These are phyloP conservation scores for Sardinella longiceps DNA, from an alignment of 2,797 vertebrate species.

Conservation along the genomic window DNA sequence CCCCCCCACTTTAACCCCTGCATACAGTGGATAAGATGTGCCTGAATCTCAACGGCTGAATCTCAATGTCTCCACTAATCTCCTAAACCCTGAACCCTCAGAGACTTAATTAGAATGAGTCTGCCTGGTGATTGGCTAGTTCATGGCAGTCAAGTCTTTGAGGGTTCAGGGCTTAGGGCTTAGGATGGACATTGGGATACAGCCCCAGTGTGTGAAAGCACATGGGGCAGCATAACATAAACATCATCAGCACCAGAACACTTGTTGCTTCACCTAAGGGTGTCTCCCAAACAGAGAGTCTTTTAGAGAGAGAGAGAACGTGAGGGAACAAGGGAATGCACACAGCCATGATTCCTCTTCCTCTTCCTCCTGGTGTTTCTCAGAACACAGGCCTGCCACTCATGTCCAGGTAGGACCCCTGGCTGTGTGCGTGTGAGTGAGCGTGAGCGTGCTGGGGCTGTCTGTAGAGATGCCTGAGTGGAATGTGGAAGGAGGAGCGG, in stretches of 20 bases:
- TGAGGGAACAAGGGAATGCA: not conserved
- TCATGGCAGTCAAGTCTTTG: too few species aligned
- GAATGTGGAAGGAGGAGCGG: constrained; percentile 77
- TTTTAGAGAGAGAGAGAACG: too few species aligned
- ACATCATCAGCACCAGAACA: not conserved
- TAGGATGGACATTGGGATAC: not conserved
- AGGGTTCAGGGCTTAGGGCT: too few species aligned
- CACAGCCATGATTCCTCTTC: not conserved
- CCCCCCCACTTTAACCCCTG: too few species aligned
- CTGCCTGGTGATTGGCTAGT: too few species aligned
- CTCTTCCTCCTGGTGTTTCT: constrained; percentile 7
- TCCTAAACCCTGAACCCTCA: too few species aligned
- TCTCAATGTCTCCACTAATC: too few species aligned
- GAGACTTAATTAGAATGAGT: too few species aligned
- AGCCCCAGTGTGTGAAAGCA: not conserved
- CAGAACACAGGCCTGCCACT: constrained; percentile 68
- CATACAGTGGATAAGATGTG: too few species aligned
- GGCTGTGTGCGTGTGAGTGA: constrained; percentile 75
- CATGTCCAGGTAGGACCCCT: constrained; percentile 78
- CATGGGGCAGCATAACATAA: not conserved
- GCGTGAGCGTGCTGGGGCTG: constrained; percentile 80
- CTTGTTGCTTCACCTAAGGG: not conserved
- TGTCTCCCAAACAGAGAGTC: not conserved
- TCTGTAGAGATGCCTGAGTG: constrained; percentile 82
- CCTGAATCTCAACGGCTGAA: too few species aligned